These are phyloP conservation scores for Gisinianus flammeolus DNA, from an alignment of 2,888 invertebrate genomes.

Conservation along the genomic window DNA sequence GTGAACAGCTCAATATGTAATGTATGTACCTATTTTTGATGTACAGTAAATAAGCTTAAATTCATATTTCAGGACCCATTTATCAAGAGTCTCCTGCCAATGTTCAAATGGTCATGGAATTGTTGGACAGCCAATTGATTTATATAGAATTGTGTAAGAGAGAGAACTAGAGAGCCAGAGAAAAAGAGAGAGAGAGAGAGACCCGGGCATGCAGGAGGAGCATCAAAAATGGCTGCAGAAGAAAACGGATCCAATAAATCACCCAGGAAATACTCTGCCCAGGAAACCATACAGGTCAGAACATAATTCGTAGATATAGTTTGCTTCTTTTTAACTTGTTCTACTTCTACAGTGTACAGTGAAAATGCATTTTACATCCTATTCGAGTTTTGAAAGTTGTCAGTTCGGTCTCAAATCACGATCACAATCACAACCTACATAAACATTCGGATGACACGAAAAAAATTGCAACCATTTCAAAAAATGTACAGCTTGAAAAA, in stretches of 20 bases:
- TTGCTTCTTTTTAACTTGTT: not conserved
- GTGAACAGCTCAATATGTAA: not conserved
- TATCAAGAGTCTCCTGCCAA: constrained; percentile 5
- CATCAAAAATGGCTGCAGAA: constrained; percentile 37
- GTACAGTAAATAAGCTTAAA: constrained; percentile 11
- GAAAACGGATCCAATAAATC: constrained; percentile 37
- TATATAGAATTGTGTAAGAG: constrained; percentile 8
- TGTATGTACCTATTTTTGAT: not conserved
- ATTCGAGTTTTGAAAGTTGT: not conserved
- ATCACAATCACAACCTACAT: not conserved
- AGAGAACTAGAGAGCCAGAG: not conserved
- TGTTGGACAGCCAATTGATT: constrained; percentile 31
- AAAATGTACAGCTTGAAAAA: too few relatives aligned
- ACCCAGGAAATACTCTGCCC: constrained; percentile 55
- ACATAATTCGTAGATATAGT: not conserved
- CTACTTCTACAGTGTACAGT: not conserved
- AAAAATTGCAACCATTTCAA: too few relatives aligned
- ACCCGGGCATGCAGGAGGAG: not conserved
- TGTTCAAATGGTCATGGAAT: not conserved
- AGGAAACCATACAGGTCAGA: constrained; percentile 57
- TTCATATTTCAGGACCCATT: constrained; percentile 16
- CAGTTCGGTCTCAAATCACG: too few relatives aligned
- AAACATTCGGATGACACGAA: not conserved
- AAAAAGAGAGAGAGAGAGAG: too few relatives aligned
- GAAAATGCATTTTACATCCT: not conserved